Evolutionary conservation across 2,797 vertebrate genomes (phyloP).

Genomic region (Neomorphus geoffroyi): DNA sequence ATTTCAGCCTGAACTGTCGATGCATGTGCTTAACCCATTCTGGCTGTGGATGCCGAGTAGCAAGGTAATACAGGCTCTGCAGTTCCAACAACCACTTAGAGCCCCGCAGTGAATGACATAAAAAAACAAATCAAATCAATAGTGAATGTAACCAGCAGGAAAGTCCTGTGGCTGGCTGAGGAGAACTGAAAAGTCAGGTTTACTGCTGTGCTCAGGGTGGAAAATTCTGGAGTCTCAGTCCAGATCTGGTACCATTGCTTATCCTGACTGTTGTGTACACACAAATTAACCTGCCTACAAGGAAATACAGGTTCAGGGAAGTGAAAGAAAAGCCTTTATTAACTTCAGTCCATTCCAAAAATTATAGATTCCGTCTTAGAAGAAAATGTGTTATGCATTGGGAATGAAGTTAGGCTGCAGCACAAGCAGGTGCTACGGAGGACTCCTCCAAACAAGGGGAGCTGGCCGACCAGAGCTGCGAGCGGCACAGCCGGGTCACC

Average conservation of each 20-base stretch:
- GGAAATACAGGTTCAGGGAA: background rate
- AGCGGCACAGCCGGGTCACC: background rate
- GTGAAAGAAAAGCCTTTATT: background rate
- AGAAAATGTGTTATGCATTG: background rate
- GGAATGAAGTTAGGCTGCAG: background rate
- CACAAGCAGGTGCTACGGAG: background rate
- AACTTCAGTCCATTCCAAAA: background rate
- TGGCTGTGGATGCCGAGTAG: background rate
- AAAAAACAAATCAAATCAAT: background rate
- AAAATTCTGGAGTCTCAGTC: background rate
- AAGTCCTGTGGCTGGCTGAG: background rate
- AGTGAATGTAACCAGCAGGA: background rate
- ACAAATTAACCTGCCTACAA: background rate
- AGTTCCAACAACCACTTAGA: background rate
- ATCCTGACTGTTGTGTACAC: background rate
- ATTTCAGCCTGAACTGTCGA: background rate
- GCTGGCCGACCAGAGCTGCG: accelerated
- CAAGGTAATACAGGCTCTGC: background rate
- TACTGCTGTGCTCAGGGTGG: background rate
- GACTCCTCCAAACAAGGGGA: background rate
- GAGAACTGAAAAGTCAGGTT: background rate
- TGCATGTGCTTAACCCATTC: background rate
- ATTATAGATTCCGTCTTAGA: background rate
- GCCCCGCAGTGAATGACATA: background rate
- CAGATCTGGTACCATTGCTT: background rate